phyloP scores from a whole-genome alignment of 2,888 invertebrate species.

The Asteroscopus sphinx region DNA sequence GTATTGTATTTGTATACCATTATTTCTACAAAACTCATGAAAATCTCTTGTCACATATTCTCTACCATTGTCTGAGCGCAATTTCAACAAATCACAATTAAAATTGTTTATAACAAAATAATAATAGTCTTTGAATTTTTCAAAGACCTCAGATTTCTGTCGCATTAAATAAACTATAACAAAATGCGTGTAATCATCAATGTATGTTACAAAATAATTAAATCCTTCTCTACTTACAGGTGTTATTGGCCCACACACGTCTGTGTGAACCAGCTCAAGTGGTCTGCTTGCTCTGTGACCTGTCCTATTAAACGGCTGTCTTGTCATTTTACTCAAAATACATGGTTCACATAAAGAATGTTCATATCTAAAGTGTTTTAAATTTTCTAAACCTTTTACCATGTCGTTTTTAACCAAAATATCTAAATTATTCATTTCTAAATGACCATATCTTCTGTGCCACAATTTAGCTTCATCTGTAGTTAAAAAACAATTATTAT shows the following conservation, averaged over 20 bases:
- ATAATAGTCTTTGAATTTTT: slow-evolving; percentile 1
- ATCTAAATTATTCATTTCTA: slow-evolving; percentile 4
- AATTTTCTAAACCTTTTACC: not conserved
- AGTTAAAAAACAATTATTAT: too few relatives aligned
- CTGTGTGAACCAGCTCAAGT: slow-evolving; percentile 1
- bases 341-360: slow-evolving; percentile 10
- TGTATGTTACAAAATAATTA: slow-evolving; percentile 5
- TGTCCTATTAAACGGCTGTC: slow-evolving; percentile 6
- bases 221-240: slow-evolving; percentile 1
- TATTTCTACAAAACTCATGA: not conserved
- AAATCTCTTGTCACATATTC: not conserved
- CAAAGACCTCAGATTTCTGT: slow-evolving; percentile 7
- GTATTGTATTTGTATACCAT: not conserved
- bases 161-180: not conserved
- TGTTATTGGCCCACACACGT: slow-evolving; percentile 1
- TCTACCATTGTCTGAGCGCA: not conserved
- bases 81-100: not conserved
- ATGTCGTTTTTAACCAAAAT: slow-evolving; percentile 4
- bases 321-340: slow-evolving; percentile 5
- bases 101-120: not conserved
- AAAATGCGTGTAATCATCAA: slow-evolving; percentile 15
- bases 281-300: slow-evolving; percentile 2
- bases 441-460: slow-evolving; percentile 8
- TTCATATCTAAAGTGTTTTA: not conserved
- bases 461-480: too few relatives aligned